Conservation (phyloP, 2,888 invertebrate genomes). For the Cheilosia scutellata region DNA sequence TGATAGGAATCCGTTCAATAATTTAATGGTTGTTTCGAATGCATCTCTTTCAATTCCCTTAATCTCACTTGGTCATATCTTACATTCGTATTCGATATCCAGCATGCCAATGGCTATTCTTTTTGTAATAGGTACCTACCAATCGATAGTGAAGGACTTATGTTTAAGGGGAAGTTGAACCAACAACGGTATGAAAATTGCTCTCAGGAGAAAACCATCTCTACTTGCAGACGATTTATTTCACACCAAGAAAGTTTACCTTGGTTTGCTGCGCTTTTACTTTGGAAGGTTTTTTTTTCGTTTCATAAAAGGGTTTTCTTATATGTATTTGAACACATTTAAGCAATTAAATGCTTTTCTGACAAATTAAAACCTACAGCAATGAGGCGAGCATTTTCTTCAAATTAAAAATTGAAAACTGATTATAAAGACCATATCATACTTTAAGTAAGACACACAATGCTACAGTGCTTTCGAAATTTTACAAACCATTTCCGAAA, state of each 20-base stretch:
- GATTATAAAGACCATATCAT: not conserved
- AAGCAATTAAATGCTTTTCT: not conserved
- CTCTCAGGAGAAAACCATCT: conserved; percentile 23
- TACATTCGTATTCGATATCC: conserved; percentile 16
- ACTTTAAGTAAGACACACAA: not conserved
- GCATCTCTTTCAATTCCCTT: conserved; percentile 31
- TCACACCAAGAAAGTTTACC: conserved; percentile 8
- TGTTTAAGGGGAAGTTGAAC: conserved; percentile 1
- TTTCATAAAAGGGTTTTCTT: not conserved
- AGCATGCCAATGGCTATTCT: conserved; percentile 3
- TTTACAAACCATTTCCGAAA: not conserved
- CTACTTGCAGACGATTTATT: conserved; percentile 35
- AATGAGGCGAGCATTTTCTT: not conserved
- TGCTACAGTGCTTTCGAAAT: too few relatives aligned
- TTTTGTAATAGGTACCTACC: conserved; percentile 3
- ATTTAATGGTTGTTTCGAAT: conserved; percentile 28
- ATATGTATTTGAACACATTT: not conserved
- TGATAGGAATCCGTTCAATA: conserved; percentile 18
- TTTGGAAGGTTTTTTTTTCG: not conserved
- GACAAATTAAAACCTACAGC: not conserved
- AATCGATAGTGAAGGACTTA: conserved; percentile 25
- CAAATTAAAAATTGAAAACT: too few relatives aligned
- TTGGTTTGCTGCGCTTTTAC: conserved; percentile 8
- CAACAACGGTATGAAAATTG: conserved; percentile 34
- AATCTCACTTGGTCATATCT: conserved; percentile 43